Conservation (phyloP, 1,140 invertebrate genomes). For the Formica selysi region DNA sequence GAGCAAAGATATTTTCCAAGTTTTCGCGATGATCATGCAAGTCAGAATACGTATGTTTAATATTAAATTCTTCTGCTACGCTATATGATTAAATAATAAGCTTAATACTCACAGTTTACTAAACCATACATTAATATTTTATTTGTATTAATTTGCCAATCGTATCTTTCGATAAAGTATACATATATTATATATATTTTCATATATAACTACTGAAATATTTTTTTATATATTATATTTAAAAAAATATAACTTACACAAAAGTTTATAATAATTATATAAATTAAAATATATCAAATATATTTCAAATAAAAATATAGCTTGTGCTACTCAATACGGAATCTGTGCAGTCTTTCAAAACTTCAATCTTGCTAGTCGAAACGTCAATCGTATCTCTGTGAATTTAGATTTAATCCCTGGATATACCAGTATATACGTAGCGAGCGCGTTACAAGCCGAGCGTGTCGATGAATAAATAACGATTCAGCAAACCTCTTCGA, state of each 20-base stretch:
- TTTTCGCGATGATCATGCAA: conserved; percentile 3
- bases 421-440: not conserved
- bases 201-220: not conserved
- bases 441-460: conserved; percentile 51
- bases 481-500: conserved; percentile 63
- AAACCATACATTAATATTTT: not conserved
- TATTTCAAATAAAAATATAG: not conserved
- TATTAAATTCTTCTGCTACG: not conserved
- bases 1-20: not conserved
- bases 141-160: not conserved
- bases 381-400: conserved; percentile 31
- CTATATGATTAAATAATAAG: not conserved
- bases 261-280: not conserved
- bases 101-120: not conserved
- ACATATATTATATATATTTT: not conserved
- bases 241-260: not conserved
- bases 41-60: not conserved
- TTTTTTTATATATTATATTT: not conserved
- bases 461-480: conserved; percentile 68
- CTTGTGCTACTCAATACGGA: not conserved
- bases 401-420: conserved; percentile 51
- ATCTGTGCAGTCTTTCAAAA: conserved; percentile 16
- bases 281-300: not conserved
- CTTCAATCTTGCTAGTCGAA: conserved; percentile 34
- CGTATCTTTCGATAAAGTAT: not conserved